Evolutionary conservation across 2,113 vertebrate species (phyloP).

Genomic region (Coptodon rendalli): DNA sequence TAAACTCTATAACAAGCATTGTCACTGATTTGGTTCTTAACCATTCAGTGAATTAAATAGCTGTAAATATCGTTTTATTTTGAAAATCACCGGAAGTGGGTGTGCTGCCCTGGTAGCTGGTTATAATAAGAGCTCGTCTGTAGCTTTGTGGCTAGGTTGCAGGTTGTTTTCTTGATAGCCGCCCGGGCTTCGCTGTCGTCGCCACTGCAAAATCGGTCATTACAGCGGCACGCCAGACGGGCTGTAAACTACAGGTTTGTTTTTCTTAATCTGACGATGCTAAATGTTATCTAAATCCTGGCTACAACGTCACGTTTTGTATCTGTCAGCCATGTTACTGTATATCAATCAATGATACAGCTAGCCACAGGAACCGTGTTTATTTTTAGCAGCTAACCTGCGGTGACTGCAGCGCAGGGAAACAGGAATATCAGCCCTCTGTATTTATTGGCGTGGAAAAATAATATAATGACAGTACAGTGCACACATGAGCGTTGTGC

Average conservation of each 20-base stretch:
- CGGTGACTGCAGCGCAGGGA: conserved; percentile 28
- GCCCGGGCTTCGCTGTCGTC: conserved; percentile 50
- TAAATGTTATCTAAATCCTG: background rate
- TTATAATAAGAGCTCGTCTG: conserved; percentile 9
- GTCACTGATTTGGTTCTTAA: background rate
- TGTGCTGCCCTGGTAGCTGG: background rate
- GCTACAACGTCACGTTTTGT: conserved; percentile 40
- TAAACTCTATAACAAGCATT: background rate
- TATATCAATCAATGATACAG: conserved; percentile 68
- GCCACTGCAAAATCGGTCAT: conserved; percentile 45
- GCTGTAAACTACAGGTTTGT: conserved; percentile 61
- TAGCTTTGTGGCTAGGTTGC: conserved; percentile 38
- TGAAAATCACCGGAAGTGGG: conserved; percentile 51
- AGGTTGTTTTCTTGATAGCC: conserved; percentile 67
- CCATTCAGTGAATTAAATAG: background rate
- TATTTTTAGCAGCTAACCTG: conserved; percentile 69
- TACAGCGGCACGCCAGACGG: conserved; percentile 37
- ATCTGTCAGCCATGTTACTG: conserved; percentile 66
- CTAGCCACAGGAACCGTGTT: conserved; percentile 56
- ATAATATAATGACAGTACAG: background rate
- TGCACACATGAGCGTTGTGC: background rate
- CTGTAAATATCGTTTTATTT: conserved; percentile 7
- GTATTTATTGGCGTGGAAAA: background rate
- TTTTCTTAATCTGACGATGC: background rate
- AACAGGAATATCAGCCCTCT: background rate